These are phyloP conservation scores for Epistrophella euchroma DNA, from an alignment of 2,888 invertebrate species.

Conservation along the genomic window DNA sequence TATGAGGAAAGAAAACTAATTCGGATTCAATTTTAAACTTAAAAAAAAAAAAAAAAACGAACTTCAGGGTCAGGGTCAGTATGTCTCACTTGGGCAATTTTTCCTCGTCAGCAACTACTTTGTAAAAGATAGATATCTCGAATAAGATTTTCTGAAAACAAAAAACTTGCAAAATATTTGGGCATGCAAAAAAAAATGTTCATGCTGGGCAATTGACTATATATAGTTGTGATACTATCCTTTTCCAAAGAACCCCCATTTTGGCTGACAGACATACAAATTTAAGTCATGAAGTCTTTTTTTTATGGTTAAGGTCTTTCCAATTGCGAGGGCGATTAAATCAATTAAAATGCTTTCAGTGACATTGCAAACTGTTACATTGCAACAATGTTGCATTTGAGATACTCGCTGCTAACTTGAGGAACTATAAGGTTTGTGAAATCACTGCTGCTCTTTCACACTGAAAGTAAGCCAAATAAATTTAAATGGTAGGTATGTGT, in stretches of 20 bases:
- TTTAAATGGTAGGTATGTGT: background rate
- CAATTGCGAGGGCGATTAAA: constrained; percentile 47
- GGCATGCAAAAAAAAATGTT: constrained; percentile 7
- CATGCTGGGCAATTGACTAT: constrained; percentile 20
- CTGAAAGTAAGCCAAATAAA: background rate
- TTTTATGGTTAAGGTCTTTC: constrained; percentile 6
- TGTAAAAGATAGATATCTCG: background rate
- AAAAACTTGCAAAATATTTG: background rate
- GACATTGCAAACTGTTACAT: constrained; percentile 11
- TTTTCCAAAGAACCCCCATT: constrained; percentile 22
- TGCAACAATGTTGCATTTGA: constrained; percentile 57
- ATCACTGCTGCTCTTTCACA: constrained; percentile 3
- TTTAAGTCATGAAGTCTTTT: constrained; percentile 25
- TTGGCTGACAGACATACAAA: constrained; percentile 32
- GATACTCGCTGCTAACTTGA: background rate
- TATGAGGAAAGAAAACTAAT: constrained; percentile 41
- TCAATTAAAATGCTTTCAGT: constrained; percentile 49
- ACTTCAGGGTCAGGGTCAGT: constrained; percentile 49
- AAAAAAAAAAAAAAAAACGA: background rate
- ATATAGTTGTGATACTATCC: background rate
- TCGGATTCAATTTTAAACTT: constrained; percentile 29
- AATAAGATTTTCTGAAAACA: background rate
- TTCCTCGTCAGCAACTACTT: constrained; percentile 24
- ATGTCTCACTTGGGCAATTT: constrained; percentile 10
- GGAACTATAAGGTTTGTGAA: background rate